Conservation (phyloP, 2,113 vertebrate species). For the Anas platyrhynchos region DNA sequence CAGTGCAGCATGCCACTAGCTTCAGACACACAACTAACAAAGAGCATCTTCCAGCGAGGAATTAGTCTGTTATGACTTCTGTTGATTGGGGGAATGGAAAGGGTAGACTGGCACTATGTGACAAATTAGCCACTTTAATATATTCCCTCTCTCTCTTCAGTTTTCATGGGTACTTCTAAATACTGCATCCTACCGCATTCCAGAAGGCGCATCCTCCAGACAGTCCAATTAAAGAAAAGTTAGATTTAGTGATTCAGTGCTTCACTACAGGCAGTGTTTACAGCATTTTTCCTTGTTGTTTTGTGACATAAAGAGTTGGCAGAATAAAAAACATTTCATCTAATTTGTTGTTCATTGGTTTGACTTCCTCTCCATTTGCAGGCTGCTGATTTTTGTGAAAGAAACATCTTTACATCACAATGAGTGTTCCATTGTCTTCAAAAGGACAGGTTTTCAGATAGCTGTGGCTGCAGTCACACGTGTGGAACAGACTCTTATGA, state of each 20-base stretch:
- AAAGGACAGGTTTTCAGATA: not conserved
- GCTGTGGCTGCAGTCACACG: not conserved
- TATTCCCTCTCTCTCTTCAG: not conserved
- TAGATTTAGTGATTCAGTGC: not conserved
- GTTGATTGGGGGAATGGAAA: not conserved
- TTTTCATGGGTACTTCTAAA: conserved; percentile 1
- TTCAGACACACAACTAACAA: not conserved
- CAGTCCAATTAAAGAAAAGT: conserved; percentile 35
- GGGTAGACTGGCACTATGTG: not conserved
- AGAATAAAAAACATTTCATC: not conserved
- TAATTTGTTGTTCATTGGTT: not conserved
- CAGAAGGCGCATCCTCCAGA: not conserved
- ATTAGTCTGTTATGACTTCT: conserved; percentile 12
- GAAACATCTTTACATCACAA: not conserved
- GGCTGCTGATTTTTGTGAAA: not conserved
- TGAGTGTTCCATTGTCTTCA: not conserved
- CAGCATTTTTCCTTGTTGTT: conserved; percentile 17
- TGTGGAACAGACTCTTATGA: not conserved
- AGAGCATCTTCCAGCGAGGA: not conserved
- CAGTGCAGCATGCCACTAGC: not conserved
- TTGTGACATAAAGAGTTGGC: not conserved
- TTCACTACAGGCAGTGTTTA: not conserved
- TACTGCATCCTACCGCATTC: too few relatives aligned
- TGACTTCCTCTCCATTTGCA: not conserved
- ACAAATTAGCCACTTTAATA: not conserved